Evolutionary conservation across 2,113 vertebrate species (phyloP).

Genomic region (Pluvialis apricaria): DNA sequence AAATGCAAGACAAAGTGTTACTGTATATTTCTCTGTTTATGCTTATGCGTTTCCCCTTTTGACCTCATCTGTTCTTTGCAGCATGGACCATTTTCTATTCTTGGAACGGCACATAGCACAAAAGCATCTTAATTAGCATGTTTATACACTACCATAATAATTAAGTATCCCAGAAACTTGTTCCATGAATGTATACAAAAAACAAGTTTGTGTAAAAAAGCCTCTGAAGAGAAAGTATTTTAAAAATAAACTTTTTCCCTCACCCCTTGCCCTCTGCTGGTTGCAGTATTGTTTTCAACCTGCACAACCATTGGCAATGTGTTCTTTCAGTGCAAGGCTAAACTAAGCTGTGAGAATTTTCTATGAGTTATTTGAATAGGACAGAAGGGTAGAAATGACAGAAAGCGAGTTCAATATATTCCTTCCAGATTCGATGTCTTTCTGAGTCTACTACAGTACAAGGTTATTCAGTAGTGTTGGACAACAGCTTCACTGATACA

Average conservation of each 20-base stretch:
- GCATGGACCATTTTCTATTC: not conserved
- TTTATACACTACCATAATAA: not conserved
- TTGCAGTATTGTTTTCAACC: not conserved
- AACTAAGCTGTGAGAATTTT: not conserved
- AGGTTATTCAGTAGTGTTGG: not conserved
- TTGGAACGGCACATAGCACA: not conserved
- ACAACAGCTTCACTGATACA: not conserved
- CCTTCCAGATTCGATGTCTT: rapidly evolving
- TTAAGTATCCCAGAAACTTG: not conserved
- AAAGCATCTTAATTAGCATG: not conserved
- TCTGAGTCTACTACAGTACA: not conserved
- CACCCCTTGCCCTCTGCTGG: not conserved
- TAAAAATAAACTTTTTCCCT: not conserved
- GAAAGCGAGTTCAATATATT: not conserved
- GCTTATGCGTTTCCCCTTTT: not conserved
- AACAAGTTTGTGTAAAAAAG: not conserved
- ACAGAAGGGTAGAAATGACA: not conserved
- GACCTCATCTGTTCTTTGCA: not conserved
- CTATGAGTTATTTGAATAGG: not conserved
- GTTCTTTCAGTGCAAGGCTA: not conserved
- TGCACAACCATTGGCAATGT: not conserved
- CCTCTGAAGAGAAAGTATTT: not conserved
- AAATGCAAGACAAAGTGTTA: not conserved
- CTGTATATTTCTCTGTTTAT: not conserved
- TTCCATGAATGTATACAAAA: not conserved